Conservation (phyloP, 2,113 vertebrate genomes). For the Cranoglanis bouderius region DNA sequence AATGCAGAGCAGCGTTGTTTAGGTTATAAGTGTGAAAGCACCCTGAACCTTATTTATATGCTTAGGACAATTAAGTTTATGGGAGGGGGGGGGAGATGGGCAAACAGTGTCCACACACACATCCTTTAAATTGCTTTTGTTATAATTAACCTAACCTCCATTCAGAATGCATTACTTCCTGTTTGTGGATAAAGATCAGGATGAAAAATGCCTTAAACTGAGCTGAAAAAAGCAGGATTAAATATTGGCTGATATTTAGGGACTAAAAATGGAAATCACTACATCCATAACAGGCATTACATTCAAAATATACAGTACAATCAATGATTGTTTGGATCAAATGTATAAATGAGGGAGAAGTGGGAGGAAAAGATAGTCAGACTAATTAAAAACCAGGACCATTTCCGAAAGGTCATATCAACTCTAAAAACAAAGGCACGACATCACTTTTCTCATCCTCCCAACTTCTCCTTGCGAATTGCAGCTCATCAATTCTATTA, state of each 20-base stretch:
- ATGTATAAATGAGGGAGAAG: background rate
- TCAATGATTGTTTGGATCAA: background rate
- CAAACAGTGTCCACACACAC: too few relatives aligned
- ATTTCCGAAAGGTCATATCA: background rate
- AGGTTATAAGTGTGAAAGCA: too few relatives aligned
- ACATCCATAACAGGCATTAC: background rate
- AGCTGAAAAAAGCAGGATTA: background rate
- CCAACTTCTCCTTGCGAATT: background rate
- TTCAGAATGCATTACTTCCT: background rate
- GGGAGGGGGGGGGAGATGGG: too few relatives aligned
- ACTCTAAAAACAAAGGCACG: background rate
- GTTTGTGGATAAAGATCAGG: background rate
- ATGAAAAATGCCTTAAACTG: background rate
- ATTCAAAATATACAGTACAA: background rate
- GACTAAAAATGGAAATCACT: background rate
- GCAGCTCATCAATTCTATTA: constrained; percentile 10
- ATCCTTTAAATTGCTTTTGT: too few relatives aligned
- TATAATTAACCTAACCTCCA: too few relatives aligned
- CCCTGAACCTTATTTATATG: too few relatives aligned
- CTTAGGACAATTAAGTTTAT: too few relatives aligned
- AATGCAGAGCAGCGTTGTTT: too few relatives aligned
- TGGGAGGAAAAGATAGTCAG: too few relatives aligned
- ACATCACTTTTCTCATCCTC: background rate
- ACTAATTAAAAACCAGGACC: background rate
- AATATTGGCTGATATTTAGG: background rate